A percentile compares a stretch with the other conserved stretches of the same genome.
Conservation (phyloP, 2,113 vertebrate species). For the Riparia riparia region DNA sequence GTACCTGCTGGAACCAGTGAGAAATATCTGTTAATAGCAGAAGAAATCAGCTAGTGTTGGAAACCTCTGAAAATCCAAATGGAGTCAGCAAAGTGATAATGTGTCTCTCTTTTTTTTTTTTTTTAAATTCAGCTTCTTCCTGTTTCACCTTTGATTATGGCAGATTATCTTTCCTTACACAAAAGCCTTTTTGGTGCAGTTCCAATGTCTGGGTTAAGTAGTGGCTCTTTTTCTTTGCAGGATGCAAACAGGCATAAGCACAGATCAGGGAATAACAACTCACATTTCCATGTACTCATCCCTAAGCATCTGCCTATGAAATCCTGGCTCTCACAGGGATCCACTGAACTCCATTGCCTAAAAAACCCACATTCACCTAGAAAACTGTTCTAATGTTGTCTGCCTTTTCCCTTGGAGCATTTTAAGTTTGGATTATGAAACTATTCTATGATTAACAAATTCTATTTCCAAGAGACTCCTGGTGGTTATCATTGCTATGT, state of each 20-base stretch:
- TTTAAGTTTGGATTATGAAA: neutral
- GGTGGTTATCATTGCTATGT: neutral
- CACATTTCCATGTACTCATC: neutral
- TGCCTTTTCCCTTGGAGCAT: neutral
- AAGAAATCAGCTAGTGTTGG: neutral
- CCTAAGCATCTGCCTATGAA: neutral
- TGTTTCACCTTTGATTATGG: neutral
- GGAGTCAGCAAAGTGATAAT: neutral
- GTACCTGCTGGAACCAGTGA: neutral
- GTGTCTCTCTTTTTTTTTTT: accelerated
- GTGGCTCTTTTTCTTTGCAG: neutral
- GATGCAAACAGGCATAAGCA: neutral
- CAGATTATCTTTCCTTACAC: neutral
- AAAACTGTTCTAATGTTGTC: neutral
- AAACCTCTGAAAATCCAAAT: neutral
- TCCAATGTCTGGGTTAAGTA: neutral
- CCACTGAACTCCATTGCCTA: neutral
- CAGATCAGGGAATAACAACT: neutral
- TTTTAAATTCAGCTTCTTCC: neutral
- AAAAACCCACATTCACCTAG: neutral
- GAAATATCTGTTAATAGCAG: neutral
- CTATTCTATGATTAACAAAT: neutral
- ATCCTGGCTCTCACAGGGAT: neutral
- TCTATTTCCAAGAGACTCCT: neutral
- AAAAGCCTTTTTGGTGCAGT: neutral